phyloP scores from a whole-genome alignment of 2,113 vertebrate genomes.

The Elachura formosa region DNA sequence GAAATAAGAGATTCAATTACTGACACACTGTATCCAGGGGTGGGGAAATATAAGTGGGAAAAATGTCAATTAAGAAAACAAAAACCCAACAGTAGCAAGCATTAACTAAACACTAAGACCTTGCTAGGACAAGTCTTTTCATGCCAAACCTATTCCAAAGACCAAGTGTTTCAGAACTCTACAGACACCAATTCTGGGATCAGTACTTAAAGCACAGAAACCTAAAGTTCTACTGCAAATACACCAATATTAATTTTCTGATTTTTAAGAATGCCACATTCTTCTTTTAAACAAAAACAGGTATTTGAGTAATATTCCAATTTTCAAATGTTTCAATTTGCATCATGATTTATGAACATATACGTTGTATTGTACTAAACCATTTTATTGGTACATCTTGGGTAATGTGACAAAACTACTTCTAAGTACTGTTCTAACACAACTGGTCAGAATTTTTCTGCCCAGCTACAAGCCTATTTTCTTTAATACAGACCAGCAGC shows the following conservation, averaged over 20 bases:
- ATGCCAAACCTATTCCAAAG: background rate
- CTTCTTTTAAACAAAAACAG: background rate
- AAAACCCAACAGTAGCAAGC: background rate
- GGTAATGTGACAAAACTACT: background rate
- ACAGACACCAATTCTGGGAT: accelerated
- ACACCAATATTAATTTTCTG: background rate
- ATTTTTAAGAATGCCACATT: background rate
- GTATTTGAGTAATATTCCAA: background rate
- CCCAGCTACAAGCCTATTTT: background rate
- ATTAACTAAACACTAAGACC: background rate
- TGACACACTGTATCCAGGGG: background rate
- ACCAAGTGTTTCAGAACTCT: background rate
- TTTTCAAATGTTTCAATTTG: background rate
- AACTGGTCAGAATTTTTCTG: background rate
- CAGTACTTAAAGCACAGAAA: background rate
- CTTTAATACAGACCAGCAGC: background rate
- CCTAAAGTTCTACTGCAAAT: background rate
- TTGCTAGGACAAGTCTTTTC: background rate
- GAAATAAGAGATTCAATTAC: slow-evolving; percentile 20
- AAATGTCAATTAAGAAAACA: background rate
- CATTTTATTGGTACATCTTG: background rate
- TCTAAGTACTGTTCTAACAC: background rate
- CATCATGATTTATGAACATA: background rate
- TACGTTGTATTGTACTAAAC: background rate
- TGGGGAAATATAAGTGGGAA: background rate